phyloP scores from a whole-genome alignment of 2,113 vertebrate species.

The Mellivora capensis region DNA sequence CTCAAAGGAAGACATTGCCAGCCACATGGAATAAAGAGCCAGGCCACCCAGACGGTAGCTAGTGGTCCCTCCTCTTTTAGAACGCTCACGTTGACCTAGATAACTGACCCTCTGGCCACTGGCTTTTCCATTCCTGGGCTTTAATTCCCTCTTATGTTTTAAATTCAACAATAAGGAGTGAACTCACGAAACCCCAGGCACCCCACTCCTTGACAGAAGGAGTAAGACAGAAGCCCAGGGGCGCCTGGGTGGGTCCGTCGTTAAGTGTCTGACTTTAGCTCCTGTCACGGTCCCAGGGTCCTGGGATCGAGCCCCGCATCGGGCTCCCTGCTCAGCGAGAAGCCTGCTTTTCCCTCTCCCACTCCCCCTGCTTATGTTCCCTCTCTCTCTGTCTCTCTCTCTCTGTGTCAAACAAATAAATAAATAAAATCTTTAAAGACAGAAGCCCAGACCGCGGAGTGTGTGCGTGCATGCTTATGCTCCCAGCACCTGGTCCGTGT shows the following conservation, averaged over 20 bases:
- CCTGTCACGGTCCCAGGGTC: too few relatives aligned
- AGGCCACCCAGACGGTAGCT: background rate
- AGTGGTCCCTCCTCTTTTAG: background rate
- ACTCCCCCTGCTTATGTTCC: too few relatives aligned
- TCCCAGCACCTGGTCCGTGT: background rate
- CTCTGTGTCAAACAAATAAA: too few relatives aligned
- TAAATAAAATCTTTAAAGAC: too few relatives aligned
- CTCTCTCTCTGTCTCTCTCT: too few relatives aligned
- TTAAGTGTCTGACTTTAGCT: too few relatives aligned
- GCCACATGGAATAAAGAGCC: background rate
- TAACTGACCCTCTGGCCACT: background rate
- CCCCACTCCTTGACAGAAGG: background rate
- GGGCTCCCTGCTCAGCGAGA: too few relatives aligned
- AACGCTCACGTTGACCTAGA: background rate
- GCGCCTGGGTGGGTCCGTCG: too few relatives aligned
- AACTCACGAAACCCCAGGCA: background rate
- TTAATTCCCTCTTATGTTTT: background rate
- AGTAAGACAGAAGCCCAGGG: background rate
- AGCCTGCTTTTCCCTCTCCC: too few relatives aligned
- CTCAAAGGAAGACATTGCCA: background rate
- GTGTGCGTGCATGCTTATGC: background rate
- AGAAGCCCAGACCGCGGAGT: background rate
- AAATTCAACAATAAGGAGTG: background rate
- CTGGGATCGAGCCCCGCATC: too few relatives aligned
- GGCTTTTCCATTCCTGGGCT: background rate